These are phyloP conservation scores for Telenomus remus DNA, from an alignment of 1,140 invertebrate species.

Conservation along the genomic window DNA sequence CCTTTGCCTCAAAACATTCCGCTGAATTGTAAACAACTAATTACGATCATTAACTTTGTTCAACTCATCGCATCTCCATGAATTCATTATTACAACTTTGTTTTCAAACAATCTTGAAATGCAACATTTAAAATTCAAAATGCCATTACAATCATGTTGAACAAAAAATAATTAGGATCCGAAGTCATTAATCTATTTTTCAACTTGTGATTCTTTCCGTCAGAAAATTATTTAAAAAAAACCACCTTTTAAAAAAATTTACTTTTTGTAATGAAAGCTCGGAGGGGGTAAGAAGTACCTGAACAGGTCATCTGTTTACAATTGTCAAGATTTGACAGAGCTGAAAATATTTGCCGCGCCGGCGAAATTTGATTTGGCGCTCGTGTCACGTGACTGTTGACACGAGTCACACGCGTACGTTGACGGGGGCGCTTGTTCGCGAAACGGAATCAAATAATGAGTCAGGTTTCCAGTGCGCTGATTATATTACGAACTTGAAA, in stretches of 20 bases:
- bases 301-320: slow-evolving; percentile 30
- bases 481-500: slow-evolving; percentile 47
- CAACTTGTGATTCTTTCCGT: no score
- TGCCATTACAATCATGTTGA: no score
- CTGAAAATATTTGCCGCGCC: slow-evolving; percentile 37
- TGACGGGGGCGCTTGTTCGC: slow-evolving; percentile 14
- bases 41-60: background rate
- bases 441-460: slow-evolving; percentile 45
- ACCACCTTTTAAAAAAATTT: no score
- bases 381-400: slow-evolving; percentile 38
- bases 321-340: slow-evolving; percentile 7
- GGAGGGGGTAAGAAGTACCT: slow-evolving; percentile 3
- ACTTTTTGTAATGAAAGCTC: no score
- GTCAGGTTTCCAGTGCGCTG: slow-evolving; percentile 35
- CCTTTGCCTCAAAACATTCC: slow-evolving; percentile 1
- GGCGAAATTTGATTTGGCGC: slow-evolving; percentile 41
- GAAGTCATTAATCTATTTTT: no score
- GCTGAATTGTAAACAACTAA: background rate
- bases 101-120: no score
- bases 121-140: no score
- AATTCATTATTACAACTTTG: background rate
- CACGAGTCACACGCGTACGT: slow-evolving; percentile 38
- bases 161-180: no score
- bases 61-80: background rate
- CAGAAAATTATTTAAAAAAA: no score